A percentile compares a stretch with the other conserved stretches of the same genome.
Evolutionary conservation across 2,113 vertebrate genomes (phyloP).

Genomic region (Speoplatyrhinus poulsoni): DNA sequence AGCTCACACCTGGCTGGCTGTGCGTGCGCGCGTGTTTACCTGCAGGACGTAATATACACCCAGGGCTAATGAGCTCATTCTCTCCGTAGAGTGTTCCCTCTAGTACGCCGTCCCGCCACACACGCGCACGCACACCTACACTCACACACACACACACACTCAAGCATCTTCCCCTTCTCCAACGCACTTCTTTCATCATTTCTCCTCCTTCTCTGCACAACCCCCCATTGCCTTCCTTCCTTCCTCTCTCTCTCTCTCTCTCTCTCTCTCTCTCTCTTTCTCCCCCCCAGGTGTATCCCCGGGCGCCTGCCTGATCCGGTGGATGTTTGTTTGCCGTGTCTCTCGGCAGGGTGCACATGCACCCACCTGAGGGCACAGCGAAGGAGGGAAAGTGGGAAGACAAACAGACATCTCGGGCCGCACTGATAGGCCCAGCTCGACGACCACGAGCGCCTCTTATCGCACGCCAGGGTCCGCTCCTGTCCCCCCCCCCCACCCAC

Average conservation of each 20-base stretch:
- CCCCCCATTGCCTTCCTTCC: background rate
- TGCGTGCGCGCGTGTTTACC: slow-evolving; percentile 40
- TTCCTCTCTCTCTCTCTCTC: slow-evolving; percentile 1
- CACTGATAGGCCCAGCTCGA: no score
- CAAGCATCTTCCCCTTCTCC: slow-evolving; percentile 18
- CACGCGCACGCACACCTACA: background rate
- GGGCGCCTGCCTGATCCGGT: slow-evolving; percentile 55
- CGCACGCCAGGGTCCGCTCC: no score
- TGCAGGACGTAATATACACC: slow-evolving; percentile 38
- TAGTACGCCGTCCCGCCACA: slow-evolving; percentile 3
- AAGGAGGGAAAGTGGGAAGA: background rate
- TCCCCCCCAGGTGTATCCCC: slow-evolving; percentile 49
- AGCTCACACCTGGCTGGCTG: background rate
- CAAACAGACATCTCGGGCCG: no score
- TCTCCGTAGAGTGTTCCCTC: slow-evolving; percentile 43
- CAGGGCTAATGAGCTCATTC: slow-evolving; percentile 63
- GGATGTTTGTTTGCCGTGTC: slow-evolving; percentile 69
- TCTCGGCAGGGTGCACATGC: slow-evolving; percentile 45
- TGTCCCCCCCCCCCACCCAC: no score
- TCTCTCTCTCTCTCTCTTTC: background rate
- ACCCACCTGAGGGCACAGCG: slow-evolving; percentile 52
- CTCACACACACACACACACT: background rate
- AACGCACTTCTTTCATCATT: slow-evolving; percentile 19
- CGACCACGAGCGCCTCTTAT: no score
- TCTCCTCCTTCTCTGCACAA: slow-evolving; percentile 16